Evolutionary conservation across 1,140 invertebrate genomes (phyloP).

Genomic region (Camponotus pennsylvanicus): DNA sequence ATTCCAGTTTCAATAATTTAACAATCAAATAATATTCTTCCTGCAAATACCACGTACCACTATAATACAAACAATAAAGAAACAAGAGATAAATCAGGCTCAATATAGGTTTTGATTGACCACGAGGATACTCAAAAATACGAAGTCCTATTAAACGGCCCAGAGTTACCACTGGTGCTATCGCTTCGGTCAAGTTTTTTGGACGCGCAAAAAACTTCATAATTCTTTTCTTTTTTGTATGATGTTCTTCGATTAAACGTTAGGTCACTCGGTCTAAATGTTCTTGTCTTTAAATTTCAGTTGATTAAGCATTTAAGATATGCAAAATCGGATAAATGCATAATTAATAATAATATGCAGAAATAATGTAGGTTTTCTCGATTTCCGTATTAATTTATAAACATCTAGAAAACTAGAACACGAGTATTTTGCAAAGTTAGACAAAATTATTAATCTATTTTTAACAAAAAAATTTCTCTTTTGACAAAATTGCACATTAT

Average conservation of each 20-base stretch:
- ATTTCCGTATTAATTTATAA: not conserved
- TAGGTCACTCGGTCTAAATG: not conserved
- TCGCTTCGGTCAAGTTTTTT: not conserved
- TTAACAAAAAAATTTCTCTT: not conserved
- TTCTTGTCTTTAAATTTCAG: not conserved
- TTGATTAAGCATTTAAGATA: not conserved
- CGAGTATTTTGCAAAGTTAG: not conserved
- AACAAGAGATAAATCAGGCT: conserved; percentile 24
- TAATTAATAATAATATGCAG: not conserved
- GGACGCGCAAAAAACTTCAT: conserved; percentile 27
- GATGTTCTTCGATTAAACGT: not conserved
- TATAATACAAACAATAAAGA: not conserved
- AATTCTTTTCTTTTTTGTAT: not conserved
- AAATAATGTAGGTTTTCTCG: not conserved
- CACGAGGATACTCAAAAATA: not conserved
- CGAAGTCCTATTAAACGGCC: not conserved
- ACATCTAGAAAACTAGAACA: not conserved
- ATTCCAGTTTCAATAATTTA: not conserved
- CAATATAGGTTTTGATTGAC: not conserved
- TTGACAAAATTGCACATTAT: not conserved
- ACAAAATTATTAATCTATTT: not conserved
- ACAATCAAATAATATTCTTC: not conserved
- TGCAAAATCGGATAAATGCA: not conserved
- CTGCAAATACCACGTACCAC: too few species aligned
- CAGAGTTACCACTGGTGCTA: not conserved